Conservation (phyloP, 2,888 invertebrate genomes). For the Subacronicta megacephala region DNA sequence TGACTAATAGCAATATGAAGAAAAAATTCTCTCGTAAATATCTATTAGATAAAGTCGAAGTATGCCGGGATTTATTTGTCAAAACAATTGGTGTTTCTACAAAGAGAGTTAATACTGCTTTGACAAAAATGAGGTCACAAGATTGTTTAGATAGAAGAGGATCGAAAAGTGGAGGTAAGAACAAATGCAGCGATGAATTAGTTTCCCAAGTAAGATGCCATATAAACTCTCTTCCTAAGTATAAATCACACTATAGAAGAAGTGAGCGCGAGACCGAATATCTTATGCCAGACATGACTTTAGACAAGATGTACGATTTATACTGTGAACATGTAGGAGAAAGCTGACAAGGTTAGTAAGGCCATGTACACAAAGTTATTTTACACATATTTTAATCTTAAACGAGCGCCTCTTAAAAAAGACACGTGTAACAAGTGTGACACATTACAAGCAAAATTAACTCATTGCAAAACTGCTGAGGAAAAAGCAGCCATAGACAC, state of each 20-base stretch:
- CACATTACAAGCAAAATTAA: constrained; percentile 39
- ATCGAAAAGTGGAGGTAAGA: constrained; percentile 35
- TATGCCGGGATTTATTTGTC: constrained; percentile 39
- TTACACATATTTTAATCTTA: constrained; percentile 32
- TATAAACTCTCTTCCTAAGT: constrained; percentile 35
- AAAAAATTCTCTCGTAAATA: constrained; percentile 4
- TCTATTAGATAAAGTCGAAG: constrained; percentile 27
- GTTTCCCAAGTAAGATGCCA: constrained; percentile 38
- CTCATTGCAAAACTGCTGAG: constrained; percentile 39
- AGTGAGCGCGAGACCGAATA: constrained; percentile 29
- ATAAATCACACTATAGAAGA: constrained; percentile 31
- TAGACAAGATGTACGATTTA: constrained; percentile 32
- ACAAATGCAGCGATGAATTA: constrained; percentile 29
- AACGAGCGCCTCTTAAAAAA: constrained; percentile 41
- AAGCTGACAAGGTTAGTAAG: constrained; percentile 32
- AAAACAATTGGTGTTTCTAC: constrained; percentile 38
- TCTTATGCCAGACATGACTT: constrained; percentile 40
- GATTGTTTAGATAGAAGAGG: constrained; percentile 37
- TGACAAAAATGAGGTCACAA: constrained; percentile 28
- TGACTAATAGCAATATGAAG: constrained; percentile 25
- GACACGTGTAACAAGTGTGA: constrained; percentile 32
- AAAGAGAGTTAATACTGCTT: constrained; percentile 39
- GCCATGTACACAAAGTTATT: constrained; percentile 25
- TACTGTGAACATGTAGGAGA: constrained; percentile 29
- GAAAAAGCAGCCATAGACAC: constrained; percentile 24